Evolutionary conservation across 2,113 vertebrate species (phyloP), one percentile per base, ranked within the genome.

Genomic region (Microtus pennsylvanicus): DNA sequence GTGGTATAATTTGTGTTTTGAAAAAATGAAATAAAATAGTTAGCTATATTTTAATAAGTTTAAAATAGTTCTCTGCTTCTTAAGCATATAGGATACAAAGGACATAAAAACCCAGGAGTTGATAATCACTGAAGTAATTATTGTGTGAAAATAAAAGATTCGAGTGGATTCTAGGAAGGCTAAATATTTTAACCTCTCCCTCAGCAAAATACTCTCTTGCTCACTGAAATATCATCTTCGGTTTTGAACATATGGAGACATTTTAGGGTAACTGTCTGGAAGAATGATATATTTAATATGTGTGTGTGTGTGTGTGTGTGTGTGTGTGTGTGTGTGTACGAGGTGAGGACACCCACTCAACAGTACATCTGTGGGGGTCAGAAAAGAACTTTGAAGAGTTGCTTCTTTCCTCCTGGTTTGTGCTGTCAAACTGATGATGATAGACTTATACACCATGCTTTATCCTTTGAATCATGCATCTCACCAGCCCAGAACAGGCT

Each of bases 41-140:
- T 83, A 42, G 24, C 7, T 42, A 30, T 83, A 38, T 17, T 42
- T 83, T 38, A 28, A 42, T 63, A 30, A 22, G 1, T 58, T 87
- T 93, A 30, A 94, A 94, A 94, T 70, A 63, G 9, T 82, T 87
- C 30, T 88, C 33, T 87, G 35, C 9, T 70, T 77, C 21, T 26
- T 92, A 16, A 91, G 35, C 38, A 69, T 4, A 30, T 47, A 26
- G 90, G 33, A 5, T 55, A 1, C 4, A 33, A 94, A 83, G 21
- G 16, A 69, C 22, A 86, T 58, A 85, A 72, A 77, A 90, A 65
- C 28, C 13, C 45, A 80, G 16, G 33, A 61, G 75, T 55, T 87
- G 89, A 69, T 83, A 94, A 83, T 74, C 86, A 89, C 65, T 38
- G 3, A 87, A 86, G 33, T 89, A 91, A 82, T 74, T 94, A 69